These are phyloP conservation scores for Ormia ochracea DNA, from an alignment of 2,888 invertebrate species.

Conservation along the genomic window DNA sequence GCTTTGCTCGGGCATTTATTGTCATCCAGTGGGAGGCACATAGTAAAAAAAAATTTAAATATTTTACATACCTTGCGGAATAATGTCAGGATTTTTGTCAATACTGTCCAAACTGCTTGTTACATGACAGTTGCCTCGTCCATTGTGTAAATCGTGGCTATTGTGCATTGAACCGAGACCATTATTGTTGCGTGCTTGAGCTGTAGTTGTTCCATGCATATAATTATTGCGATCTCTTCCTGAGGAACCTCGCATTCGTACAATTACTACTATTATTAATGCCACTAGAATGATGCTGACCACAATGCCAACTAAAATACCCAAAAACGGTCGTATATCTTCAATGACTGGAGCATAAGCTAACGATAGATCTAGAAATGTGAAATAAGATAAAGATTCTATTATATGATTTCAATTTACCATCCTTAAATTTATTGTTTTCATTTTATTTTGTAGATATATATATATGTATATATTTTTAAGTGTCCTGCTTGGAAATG, in stretches of 20 bases:
- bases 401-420: not conserved
- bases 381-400: not conserved
- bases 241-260: conserved; percentile 77
- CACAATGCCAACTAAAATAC: conserved; percentile 78
- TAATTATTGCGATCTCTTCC: conserved; percentile 77
- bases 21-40: too few species aligned
- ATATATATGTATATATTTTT: too few species aligned
- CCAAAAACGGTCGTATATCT: conserved; percentile 79
- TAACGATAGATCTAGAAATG: conserved; percentile 72
- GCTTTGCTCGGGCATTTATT: too few species aligned
- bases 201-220: conserved; percentile 72
- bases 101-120: conserved; percentile 77
- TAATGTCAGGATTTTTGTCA: conserved; percentile 77
- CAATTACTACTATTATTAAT: conserved; percentile 78
- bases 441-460: too few species aligned
- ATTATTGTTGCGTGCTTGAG: conserved; percentile 67
- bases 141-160: conserved; percentile 75
- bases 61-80: conserved; percentile 72
- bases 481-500: too few species aligned
- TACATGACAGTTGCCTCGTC: conserved; percentile 74
- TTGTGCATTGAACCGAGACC: conserved; percentile 74
- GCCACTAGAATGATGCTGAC: conserved; percentile 79
- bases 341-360: conserved; percentile 78
- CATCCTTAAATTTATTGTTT: too few species aligned
- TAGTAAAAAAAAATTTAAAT: not conserved